Percentiles rank a stretch among this genome's conserved stretches.
phyloP scores from a whole-genome alignment of 1,140 invertebrate genomes.

The Sycophaga agraensis region DNA sequence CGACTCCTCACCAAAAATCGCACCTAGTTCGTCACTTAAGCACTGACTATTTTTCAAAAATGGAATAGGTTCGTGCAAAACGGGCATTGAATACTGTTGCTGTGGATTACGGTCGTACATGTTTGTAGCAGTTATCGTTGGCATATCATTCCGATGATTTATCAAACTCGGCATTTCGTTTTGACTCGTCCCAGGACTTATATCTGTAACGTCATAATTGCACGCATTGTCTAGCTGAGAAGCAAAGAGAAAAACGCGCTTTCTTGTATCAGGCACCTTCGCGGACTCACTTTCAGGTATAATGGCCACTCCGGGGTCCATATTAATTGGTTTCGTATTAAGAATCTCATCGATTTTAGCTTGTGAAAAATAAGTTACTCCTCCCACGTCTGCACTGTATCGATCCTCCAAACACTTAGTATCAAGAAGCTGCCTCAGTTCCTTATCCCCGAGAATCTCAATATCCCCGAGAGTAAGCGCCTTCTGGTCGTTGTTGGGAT shows the following conservation, averaged over 20 bases:
- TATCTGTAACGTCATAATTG: not conserved
- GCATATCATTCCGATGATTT: constrained; percentile 35
- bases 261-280: too few relatives aligned
- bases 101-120: constrained; percentile 9
- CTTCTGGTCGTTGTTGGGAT: constrained; percentile 41
- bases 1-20: constrained; percentile 32
- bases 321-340: constrained; percentile 36
- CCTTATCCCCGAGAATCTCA: constrained; percentile 49
- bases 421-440: constrained; percentile 43
- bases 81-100: constrained; percentile 28
- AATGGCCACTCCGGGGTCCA: constrained; percentile 27
- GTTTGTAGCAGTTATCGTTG: constrained; percentile 29
- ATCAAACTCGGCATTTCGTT: constrained; percentile 33
- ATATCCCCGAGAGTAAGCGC: constrained; percentile 39
- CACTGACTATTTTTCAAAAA: constrained; percentile 38
- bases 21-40: constrained; percentile 38
- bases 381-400: constrained; percentile 33
- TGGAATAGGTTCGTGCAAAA: constrained; percentile 36
- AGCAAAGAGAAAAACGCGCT: not conserved
- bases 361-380: constrained; percentile 44
- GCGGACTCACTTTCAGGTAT: constrained; percentile 37
- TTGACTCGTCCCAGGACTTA: not conserved
- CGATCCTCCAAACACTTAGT: constrained; percentile 45
- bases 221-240: not conserved
- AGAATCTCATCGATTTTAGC: constrained; percentile 51